Base-by-base conservation (phyloP, 1,140 invertebrate species). In the Zaprionus davidi region DNA sequence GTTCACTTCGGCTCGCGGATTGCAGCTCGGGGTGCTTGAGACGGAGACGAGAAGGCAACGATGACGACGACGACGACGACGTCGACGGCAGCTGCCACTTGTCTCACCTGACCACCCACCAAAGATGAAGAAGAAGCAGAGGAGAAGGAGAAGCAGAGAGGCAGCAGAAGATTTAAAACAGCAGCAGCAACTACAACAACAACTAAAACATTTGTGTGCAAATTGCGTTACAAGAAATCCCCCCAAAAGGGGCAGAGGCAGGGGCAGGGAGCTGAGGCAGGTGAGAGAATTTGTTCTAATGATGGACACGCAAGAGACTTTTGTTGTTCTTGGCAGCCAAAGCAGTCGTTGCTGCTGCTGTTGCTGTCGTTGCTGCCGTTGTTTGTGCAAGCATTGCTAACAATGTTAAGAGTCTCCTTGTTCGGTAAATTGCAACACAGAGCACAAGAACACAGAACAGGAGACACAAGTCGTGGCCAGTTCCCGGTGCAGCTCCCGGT, bases 261-360 rank as follows among this genome's bases (percentile, higher is more conserved):
- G n/a, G 41, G 26, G 57, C 5, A 24, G 0, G 20, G 5, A n/a
- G 26, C 11, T 26, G 31, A 31, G 63, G 51, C 70, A 81, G 85
- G 81, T 91, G 82, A 91, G 87, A 91, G 87, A 91, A 91, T 91
- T 87, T 91, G 87, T 91, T 91, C 87, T 90, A 91, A 90, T 91
- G 82, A 90, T 79, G 79, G 85, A 90, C 85, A 90, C 76, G 85
- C 85, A 88, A 88, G 85, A 82, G 64, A 31, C 26, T 44, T 26
- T 66, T 67, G 38, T 53, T 69, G 41, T 57, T 71, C 28, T 64
- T 55, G 44, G 53, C 53, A 46, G 41, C n/a, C n/a, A 46, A 46
- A 46, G 41, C 41, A 46, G 41, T 3, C 41, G 65, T 46, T 62
- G 41, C 24, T 36, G 49, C 24, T 60, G 68, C 9, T 58, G 68